These are phyloP conservation scores for Hedychridium roseum DNA, from an alignment of 2,888 invertebrate species.

Conservation along the genomic window DNA sequence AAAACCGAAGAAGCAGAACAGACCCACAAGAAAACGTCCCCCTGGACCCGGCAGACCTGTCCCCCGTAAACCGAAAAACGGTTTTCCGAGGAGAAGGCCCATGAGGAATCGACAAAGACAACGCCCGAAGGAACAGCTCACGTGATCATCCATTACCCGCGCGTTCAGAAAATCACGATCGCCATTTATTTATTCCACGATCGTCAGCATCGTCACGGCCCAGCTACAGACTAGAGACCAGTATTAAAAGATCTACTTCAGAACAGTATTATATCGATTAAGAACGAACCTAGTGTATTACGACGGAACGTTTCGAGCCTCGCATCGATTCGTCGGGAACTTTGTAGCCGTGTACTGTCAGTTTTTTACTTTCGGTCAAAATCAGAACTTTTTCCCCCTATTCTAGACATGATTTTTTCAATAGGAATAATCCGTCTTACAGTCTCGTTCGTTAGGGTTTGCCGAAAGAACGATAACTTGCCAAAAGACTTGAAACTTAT, in stretches of 20 bases:
- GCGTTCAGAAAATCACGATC: slow-evolving; percentile 18
- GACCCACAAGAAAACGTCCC: slow-evolving; percentile 33
- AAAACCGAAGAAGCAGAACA: slow-evolving; percentile 35
- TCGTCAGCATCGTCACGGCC: neutral
- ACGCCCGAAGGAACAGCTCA: slow-evolving; percentile 12
- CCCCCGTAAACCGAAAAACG: slow-evolving; percentile 37
- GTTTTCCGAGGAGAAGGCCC: slow-evolving; percentile 35
- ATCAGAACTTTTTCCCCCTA: too few species aligned
- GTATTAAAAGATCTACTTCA: slow-evolving; percentile 58
- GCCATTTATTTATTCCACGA: slow-evolving; percentile 35
- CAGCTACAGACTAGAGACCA: slow-evolving; percentile 49
- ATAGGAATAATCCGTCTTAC: too few species aligned
- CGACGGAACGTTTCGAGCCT: too few species aligned
- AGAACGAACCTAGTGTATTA: slow-evolving; percentile 21
- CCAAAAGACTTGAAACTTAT: slow-evolving; percentile 32
- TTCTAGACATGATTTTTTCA: too few species aligned
- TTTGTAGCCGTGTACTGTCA: too few species aligned
- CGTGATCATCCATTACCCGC: neutral
- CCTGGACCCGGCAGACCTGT: too few species aligned
- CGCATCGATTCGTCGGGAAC: too few species aligned
- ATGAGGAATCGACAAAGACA: slow-evolving; percentile 43
- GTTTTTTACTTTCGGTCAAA: too few species aligned
- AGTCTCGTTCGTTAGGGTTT: too few species aligned
- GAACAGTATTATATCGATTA: slow-evolving; percentile 51
- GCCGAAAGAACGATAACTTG: too few species aligned